Conservation (phyloP, 2,113 vertebrate genomes). For the Oncorhynchus kisutch region DNA sequence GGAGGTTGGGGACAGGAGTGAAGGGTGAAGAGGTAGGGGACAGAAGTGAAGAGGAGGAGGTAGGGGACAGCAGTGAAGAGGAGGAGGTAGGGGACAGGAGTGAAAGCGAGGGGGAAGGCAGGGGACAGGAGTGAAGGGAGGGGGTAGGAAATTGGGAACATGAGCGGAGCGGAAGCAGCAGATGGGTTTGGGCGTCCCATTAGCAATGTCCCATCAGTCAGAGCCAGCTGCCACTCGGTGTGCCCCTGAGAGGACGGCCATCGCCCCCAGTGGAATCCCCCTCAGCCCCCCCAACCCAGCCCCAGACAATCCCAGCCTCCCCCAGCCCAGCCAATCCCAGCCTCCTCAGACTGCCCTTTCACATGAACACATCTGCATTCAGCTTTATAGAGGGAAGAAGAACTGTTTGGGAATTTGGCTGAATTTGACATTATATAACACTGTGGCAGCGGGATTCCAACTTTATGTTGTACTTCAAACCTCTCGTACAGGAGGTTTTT, state of each 20-base stretch:
- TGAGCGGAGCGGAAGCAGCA: slow-evolving; percentile 9
- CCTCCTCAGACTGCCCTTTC: not conserved
- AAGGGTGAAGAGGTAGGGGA: not conserved
- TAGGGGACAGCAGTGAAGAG: slow-evolving; percentile 31
- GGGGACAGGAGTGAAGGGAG: too few species aligned
- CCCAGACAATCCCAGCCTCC: too few species aligned
- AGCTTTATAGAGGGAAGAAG: not conserved
- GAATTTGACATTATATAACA: not conserved
- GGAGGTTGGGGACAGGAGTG: not conserved
- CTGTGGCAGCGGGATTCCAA: not conserved
- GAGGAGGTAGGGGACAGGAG: not conserved
- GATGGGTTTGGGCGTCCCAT: slow-evolving; percentile 58
- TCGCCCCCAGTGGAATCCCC: not conserved
- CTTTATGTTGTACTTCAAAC: not conserved
- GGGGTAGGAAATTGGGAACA: too few species aligned
- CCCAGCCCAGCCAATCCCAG: not conserved
- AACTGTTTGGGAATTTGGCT: not conserved
- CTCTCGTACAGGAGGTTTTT: not conserved
- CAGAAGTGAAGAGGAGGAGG: not conserved
- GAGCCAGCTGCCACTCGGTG: slow-evolving; percentile 68
- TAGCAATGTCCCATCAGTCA: slow-evolving; percentile 59
- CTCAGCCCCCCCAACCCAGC: too few species aligned
- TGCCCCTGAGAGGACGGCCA: slow-evolving; percentile 4
- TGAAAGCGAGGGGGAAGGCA: too few species aligned
- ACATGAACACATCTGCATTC: not conserved